phyloP scores from a whole-genome alignment of 2,797 vertebrate species.

The Xerus rutilus region DNA sequence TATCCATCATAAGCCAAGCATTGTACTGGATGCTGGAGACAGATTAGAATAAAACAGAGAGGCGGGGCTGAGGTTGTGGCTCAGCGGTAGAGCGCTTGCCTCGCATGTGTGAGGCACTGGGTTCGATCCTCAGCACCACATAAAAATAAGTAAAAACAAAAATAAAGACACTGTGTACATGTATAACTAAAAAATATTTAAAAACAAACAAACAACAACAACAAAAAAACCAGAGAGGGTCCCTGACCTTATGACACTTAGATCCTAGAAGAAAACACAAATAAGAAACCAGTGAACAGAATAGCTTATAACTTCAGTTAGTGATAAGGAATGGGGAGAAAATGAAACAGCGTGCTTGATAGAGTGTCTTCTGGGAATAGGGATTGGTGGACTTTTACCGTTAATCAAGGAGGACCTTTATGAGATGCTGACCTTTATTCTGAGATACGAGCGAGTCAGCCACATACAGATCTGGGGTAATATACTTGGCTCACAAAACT shows the following conservation, averaged over 20 bases:
- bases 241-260: not conserved
- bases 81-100: too few species aligned
- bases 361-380: not conserved
- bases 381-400: not conserved
- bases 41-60: not conserved
- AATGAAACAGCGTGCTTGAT: not conserved
- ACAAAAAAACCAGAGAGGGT: too few species aligned
- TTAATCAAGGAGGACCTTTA: not conserved
- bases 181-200: too few species aligned
- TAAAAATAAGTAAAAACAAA: too few species aligned
- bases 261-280: not conserved
- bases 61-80: too few species aligned
- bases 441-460: slow-evolving; percentile 14
- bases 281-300: not conserved
- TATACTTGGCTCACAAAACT: not conserved
- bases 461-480: not conserved
- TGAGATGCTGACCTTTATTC: not conserved
- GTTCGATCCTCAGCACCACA: too few species aligned
- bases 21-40: not conserved
- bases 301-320: not conserved
- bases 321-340: not conserved
- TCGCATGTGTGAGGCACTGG: too few species aligned
- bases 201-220: too few species aligned
- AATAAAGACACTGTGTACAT: too few species aligned
- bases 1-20: not conserved